Conservation (phyloP, 2,113 vertebrate species). For the Etheostoma spectabile region DNA sequence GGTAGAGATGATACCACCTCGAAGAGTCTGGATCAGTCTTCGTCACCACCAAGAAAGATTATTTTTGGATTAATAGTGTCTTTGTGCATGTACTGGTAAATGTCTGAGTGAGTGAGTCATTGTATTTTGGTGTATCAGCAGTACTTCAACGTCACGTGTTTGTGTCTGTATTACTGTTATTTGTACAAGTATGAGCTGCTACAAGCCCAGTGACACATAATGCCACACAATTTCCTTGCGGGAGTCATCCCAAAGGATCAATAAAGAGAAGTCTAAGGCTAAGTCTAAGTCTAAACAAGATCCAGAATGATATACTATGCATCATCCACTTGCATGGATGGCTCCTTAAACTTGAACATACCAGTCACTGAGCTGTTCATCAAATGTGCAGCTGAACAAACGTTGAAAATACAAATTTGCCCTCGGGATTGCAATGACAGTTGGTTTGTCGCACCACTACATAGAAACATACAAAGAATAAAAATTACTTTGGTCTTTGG, state of each 20-base stretch:
- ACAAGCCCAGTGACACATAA: constrained; percentile 33
- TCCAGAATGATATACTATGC: too few species aligned
- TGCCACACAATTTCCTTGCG: too few species aligned
- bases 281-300: too few species aligned
- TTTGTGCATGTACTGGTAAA: neutral
- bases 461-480: neutral
- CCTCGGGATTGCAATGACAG: neutral
- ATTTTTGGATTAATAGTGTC: constrained; percentile 21
- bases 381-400: neutral
- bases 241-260: too few species aligned
- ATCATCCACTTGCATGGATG: neutral
- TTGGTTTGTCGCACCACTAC: neutral
- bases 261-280: too few species aligned
- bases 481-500: neutral
- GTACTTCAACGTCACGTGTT: neutral
- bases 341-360: neutral
- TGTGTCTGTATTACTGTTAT: constrained; percentile 15
- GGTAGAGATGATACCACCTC: constrained; percentile 7
- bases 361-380: neutral
- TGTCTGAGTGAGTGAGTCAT: constrained; percentile 51
- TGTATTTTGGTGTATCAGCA: constrained; percentile 1
- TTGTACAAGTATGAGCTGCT: constrained; percentile 23
- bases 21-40: constrained; percentile 30
- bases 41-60: constrained; percentile 16
- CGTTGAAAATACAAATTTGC: neutral